phyloP scores from a whole-genome alignment of 2,113 vertebrate species.

The Malaclemys terrapin region DNA sequence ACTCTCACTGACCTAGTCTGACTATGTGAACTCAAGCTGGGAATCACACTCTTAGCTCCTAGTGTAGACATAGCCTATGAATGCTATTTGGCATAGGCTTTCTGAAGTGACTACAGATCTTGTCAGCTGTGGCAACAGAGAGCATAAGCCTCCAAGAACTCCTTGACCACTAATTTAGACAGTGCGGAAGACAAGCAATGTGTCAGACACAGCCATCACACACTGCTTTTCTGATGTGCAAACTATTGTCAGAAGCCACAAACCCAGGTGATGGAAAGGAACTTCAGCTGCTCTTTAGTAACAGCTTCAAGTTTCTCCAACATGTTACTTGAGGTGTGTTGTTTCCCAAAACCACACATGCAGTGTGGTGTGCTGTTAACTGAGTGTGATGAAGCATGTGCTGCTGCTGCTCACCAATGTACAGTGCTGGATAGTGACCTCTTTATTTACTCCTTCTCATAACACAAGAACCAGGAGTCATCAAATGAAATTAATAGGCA shows the following conservation, averaged over 20 bases:
- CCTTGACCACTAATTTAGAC: neutral
- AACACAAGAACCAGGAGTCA: too few relatives aligned
- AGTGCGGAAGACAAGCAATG: neutral
- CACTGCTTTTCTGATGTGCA: neutral
- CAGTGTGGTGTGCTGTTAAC: neutral
- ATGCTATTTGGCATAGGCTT: neutral
- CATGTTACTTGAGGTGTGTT: neutral
- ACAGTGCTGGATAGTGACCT: constrained; percentile 39
- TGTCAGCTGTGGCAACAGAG: rapidly evolving
- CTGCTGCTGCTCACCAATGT: constrained; percentile 41
- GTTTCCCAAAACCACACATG: neutral
- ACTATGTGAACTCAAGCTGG: too few relatives aligned
- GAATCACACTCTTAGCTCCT: too few relatives aligned
- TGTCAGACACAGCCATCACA: rapidly evolving
- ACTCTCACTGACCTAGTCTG: too few relatives aligned
- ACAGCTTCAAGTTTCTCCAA: neutral
- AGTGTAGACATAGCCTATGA: neutral
- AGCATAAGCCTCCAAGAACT: neutral
- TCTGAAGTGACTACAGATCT: neutral
- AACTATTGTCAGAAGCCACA: neutral
- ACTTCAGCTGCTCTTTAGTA: neutral
- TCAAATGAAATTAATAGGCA: too few relatives aligned
- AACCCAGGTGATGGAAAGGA: neutral
- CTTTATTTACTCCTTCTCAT: too few relatives aligned
- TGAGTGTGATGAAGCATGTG: neutral